These are phyloP conservation scores for Cantharis lateralis DNA, from an alignment of 2,888 invertebrate species.

Conservation along the genomic window DNA sequence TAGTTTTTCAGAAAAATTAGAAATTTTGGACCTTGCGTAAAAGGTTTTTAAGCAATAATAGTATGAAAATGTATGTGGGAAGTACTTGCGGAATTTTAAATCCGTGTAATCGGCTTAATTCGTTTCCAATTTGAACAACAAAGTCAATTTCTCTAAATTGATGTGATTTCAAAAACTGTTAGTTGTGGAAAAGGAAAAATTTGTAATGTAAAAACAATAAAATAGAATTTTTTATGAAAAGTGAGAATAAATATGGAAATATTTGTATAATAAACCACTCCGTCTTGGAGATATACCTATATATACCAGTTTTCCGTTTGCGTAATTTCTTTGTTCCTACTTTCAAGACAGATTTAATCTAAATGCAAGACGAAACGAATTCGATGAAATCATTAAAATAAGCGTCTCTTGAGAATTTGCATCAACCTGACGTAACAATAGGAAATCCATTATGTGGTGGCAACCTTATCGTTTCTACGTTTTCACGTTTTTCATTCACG, in stretches of 20 bases:
- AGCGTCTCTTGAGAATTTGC: conserved; percentile 18
- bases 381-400: conserved; percentile 27
- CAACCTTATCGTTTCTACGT: conserved; percentile 8
- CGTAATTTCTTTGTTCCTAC: conserved; percentile 4
- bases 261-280: conserved; percentile 11
- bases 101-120: background rate
- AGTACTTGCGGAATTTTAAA: background rate
- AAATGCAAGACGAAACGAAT: conserved; percentile 9
- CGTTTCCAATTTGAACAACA: background rate
- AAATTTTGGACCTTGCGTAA: too few relatives aligned
- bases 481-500: conserved; percentile 1
- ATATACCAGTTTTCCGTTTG: conserved; percentile 1
- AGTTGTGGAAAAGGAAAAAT: background rate
- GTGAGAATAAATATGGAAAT: conserved; percentile 4
- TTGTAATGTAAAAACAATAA: background rate
- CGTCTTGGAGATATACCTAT: background rate
- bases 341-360: conserved; percentile 13
- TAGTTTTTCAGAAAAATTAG: background rate
- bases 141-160: background rate
- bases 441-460: conserved; percentile 15
- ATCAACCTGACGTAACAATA: conserved; percentile 22
- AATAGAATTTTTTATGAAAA: conserved; percentile 8
- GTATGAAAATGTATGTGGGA: background rate
- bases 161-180: background rate
- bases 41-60: background rate